Base-by-base conservation (phyloP, 2,797 vertebrate genomes). In the Macropodus opercularis region DNA sequence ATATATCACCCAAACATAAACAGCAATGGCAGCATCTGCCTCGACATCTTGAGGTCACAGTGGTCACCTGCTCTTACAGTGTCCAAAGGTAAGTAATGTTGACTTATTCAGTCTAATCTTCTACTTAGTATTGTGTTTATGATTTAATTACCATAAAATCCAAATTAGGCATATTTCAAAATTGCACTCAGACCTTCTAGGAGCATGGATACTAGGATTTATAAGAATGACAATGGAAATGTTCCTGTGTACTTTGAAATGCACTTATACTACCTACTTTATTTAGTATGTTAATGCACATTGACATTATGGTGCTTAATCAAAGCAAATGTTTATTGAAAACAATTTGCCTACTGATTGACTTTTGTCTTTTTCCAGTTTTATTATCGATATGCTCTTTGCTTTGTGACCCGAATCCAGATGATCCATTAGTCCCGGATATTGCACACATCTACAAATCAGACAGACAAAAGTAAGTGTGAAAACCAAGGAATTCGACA, bases 1-100 rank as follows among this genome's bases (percentile, higher is more conserved):
- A 94, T 94, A 74, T 95, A 95, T 77, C 94, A 95, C 78, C 94
- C 94, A 50, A 95, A 95, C 80, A 95, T 95, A 77, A 95, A 94
- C 89, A 92, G 91, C 89, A 95, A 94, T 29, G 94, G 94, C 50
- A 95, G 91, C 87, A 94, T 95, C 83, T 95, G 93, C 80, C 90
- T 95, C 31, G 93, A 95, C 81, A 94, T 95, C 80, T 75, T 95
- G 64, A 90, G 92, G 66, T 93, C 93, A 40, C 94, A 95, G 76
- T 95, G 94, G 94, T 95, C 93, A 2, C 94, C 94, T 52, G 94
- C 94, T 2, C 89, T 95, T 15, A 94, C 94, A 6, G 86, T 95
- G 55, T 95, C 94, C 46, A 94, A 95, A 93, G 94, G 93, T 94
- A 83, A 79, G 1, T 13, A 22, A 43, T 55, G 46, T 40, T 41